A percentile compares a stretch with the other conserved stretches of the same genome.
Conservation (phyloP, 2,113 vertebrate species). For the Vanacampus margaritifer region DNA sequence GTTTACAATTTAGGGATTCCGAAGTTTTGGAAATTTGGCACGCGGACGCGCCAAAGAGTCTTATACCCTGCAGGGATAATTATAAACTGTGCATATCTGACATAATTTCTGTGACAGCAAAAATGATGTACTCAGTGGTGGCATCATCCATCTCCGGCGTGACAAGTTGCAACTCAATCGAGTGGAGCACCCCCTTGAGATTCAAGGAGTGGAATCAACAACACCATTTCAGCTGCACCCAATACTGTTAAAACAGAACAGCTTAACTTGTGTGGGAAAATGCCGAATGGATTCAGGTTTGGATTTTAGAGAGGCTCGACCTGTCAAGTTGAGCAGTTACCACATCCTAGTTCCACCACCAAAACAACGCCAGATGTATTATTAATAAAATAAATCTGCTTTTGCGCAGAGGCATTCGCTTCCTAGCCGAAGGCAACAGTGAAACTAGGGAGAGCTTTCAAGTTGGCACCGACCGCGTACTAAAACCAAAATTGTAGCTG, state of each 20-base stretch:
- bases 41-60: neutral
- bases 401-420: constrained; percentile 12
- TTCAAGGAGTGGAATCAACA: neutral
- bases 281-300: neutral
- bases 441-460: constrained; percentile 17
- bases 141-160: neutral
- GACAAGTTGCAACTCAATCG: neutral
- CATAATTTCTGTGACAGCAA: neutral
- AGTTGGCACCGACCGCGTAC: constrained; percentile 14
- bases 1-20: constrained; percentile 3
- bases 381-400: constrained; percentile 16
- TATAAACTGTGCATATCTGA: neutral
- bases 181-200: neutral
- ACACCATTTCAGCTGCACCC: neutral
- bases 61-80: neutral
- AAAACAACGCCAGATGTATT: constrained; percentile 16
- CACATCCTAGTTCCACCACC: constrained; percentile 7
- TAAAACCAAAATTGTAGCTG: constrained; percentile 33
- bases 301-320: constrained; percentile 9
- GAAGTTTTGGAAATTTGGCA: constrained; percentile 11
- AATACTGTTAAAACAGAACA: neutral
- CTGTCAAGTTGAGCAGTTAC: constrained; percentile 19
- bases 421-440: constrained; percentile 16
- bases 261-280: neutral
- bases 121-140: neutral